Conservation (phyloP, 2,113 vertebrate species). For the Apodemus speciosus region DNA sequence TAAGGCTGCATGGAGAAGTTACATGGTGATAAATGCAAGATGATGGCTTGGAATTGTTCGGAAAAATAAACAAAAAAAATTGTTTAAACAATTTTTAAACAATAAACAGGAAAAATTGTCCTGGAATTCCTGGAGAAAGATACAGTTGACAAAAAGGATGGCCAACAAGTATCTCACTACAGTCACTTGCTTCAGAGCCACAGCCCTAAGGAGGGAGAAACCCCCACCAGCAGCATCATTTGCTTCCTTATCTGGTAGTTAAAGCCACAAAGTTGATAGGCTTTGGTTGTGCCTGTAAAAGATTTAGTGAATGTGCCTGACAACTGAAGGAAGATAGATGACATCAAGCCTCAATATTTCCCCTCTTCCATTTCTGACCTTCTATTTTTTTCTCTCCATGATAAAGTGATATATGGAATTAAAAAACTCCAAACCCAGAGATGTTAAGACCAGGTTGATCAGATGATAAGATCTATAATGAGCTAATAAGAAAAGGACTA, state of each 20-base stretch:
- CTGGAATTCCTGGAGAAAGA: not conserved
- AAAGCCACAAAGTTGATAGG: not conserved
- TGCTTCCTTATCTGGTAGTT: not conserved
- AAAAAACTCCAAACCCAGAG: conserved; percentile 58
- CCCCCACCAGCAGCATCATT: not conserved
- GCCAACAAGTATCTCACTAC: not conserved
- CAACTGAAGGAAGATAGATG: not conserved
- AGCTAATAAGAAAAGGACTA: conserved; percentile 1
- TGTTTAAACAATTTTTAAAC: too few relatives aligned
- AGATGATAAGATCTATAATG: conserved; percentile 38
- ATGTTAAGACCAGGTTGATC: conserved; percentile 44
- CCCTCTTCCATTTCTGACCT: conserved; percentile 31
- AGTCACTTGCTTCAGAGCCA: not conserved
- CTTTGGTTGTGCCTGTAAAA: conserved; percentile 53
- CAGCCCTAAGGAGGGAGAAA: not conserved
- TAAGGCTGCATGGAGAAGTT: not conserved
- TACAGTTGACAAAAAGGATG: not conserved
- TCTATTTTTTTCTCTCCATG: conserved; percentile 53
- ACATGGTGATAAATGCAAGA: not conserved
- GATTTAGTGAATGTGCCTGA: conserved; percentile 6
- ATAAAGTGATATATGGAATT: conserved; percentile 61
- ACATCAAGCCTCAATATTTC: conserved; percentile 65
- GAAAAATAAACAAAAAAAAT: not conserved
- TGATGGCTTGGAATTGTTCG: not conserved
- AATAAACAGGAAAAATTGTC: too few relatives aligned